Evolutionary conservation across 2,888 invertebrate species (phyloP).

Genomic region (Halictus quadricinctus): DNA sequence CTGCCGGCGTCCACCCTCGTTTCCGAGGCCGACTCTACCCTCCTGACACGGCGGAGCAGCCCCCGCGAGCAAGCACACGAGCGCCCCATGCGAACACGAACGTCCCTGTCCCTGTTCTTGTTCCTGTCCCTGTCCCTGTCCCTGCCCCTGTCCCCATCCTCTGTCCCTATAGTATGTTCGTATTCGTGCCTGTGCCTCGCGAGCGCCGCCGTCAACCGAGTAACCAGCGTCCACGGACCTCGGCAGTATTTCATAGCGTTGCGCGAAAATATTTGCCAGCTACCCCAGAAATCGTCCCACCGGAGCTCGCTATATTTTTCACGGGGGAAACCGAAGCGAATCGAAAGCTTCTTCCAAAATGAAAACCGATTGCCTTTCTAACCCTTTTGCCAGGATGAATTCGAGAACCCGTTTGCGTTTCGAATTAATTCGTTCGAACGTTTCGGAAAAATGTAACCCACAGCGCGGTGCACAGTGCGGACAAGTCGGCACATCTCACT

Average conservation of each 20-base stretch:
- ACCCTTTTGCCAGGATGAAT: too few relatives aligned
- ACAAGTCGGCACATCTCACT: too few relatives aligned
- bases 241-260: not conserved
- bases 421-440: too few relatives aligned
- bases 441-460: too few relatives aligned
- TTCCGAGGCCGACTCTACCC: constrained; percentile 44
- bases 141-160: too few relatives aligned
- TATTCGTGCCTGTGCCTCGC: not conserved
- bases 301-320: not conserved
- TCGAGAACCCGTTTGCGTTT: too few relatives aligned
- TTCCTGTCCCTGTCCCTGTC: too few relatives aligned
- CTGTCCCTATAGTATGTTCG: too few relatives aligned
- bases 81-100: not conserved
- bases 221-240: not conserved
- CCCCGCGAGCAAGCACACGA: constrained; percentile 32
- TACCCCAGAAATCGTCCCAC: not conserved
- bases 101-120: too few relatives aligned
- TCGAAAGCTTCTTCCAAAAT: not conserved
- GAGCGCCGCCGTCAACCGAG: not conserved
- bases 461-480: too few relatives aligned
- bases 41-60: constrained; percentile 53
- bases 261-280: constrained; percentile 2
- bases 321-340: not conserved
- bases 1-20: constrained; percentile 31
- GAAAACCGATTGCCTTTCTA: not conserved